These are phyloP conservation scores for Botrylloides violaceus DNA, from an alignment of 23 tunicate genomes.

Conservation along the genomic window DNA sequence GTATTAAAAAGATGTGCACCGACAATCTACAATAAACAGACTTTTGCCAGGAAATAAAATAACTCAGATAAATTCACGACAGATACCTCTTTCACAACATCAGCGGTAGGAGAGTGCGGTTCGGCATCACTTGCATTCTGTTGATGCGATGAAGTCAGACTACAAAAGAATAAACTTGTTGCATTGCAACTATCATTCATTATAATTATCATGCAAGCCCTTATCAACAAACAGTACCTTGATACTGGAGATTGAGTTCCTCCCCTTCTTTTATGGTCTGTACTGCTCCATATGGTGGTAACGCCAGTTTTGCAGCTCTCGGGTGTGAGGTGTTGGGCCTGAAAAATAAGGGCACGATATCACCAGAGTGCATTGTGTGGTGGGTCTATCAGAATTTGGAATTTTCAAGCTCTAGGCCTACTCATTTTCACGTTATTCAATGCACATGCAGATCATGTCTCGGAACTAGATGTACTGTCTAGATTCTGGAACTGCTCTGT, in stretches of 20 bases:
- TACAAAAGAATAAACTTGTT: not conserved
- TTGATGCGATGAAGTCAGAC: not conserved
- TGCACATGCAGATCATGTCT: no score
- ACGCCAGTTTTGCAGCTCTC: constrained; percentile 8
- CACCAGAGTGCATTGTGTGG: no score
- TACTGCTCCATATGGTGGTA: constrained; percentile 18
- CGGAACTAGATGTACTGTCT: no score
- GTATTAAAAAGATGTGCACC: constrained; percentile 1
- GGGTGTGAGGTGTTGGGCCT: constrained; percentile 9
- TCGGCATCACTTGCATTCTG: not conserved
- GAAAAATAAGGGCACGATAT: no score
- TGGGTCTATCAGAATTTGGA: no score
- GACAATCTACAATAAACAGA: constrained; percentile 1
- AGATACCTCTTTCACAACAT: constrained; percentile 8
- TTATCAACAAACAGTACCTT: not conserved
- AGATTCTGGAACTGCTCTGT: no score
- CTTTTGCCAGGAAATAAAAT: no score
- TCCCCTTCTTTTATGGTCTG: constrained; percentile 1
- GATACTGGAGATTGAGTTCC: not conserved
- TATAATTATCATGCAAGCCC: not conserved
- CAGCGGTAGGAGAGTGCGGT: constrained; percentile 13
- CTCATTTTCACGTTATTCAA: no score
- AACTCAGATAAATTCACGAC: no score
- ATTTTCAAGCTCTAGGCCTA: no score
- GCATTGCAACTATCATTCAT: not conserved